Evolutionary conservation across 2,797 vertebrate genomes (phyloP).

Genomic region (Gymnothorax javanicus): DNA sequence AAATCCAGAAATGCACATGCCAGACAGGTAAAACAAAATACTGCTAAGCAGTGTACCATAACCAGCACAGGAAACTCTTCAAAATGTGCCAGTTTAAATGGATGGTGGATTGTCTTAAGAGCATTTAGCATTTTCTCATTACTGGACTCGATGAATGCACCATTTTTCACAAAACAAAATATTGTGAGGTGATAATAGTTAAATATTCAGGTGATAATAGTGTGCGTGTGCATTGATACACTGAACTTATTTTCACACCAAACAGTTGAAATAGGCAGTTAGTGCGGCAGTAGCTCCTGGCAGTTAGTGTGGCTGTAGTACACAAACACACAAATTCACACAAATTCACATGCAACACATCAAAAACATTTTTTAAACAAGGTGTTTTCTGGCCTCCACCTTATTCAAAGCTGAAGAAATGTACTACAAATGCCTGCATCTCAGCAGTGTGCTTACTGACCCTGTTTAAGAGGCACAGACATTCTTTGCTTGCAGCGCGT

Average conservation of each 20-base stretch:
- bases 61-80: background rate
- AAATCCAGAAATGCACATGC: background rate
- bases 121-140: background rate
- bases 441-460: slow-evolving; percentile 5
- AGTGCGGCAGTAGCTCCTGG: slow-evolving; percentile 33
- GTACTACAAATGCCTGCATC: background rate
- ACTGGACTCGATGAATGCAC: slow-evolving; percentile 8
- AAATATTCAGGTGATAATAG: slow-evolving; percentile 52
- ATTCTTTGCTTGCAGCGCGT: background rate
- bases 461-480: background rate
- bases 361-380: slow-evolving; percentile 39
- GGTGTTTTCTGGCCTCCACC: slow-evolving; percentile 35
- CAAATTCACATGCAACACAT: slow-evolving; percentile 44
- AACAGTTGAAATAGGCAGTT: slow-evolving; percentile 41
- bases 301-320: slow-evolving; percentile 24
- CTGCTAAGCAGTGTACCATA: background rate
- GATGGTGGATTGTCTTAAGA: slow-evolving; percentile 6
- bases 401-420: slow-evolving; percentile 26
- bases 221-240: slow-evolving; percentile 21
- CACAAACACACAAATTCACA: slow-evolving; percentile 24
- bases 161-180: slow-evolving; percentile 51
- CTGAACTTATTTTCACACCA: slow-evolving; percentile 47
- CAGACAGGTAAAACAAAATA: slow-evolving; percentile 17
- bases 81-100: background rate
- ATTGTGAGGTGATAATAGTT: slow-evolving; percentile 43